Conservation (phyloP, 1,140 invertebrate genomes). For the Drosophila novamexicana region DNA sequence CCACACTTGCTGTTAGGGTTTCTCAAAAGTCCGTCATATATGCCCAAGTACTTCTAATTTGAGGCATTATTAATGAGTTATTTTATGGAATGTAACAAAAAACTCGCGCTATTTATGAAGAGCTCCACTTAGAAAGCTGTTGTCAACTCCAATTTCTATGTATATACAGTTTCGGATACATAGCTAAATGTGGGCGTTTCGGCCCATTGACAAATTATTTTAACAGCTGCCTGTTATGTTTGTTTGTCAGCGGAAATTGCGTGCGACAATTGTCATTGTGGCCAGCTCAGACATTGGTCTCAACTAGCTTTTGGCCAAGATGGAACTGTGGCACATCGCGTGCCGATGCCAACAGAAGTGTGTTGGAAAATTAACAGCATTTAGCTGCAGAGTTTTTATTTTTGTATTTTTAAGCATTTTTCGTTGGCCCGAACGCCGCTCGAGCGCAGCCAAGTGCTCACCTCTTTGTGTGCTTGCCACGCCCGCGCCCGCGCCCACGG, state of each 20-base stretch:
- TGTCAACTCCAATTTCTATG: constrained; percentile 13
- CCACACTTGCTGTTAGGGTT: too few species aligned
- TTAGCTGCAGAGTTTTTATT: constrained; percentile 17
- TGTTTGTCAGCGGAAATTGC: constrained; percentile 17
- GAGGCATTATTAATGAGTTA: constrained; percentile 22
- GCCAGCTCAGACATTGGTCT: not conserved
- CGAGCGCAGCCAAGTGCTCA: constrained; percentile 21
- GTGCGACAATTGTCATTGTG: constrained; percentile 13
- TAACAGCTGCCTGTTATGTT: constrained; percentile 21
- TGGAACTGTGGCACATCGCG: constrained; percentile 41
- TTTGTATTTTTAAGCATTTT: constrained; percentile 4
- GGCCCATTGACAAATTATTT: constrained; percentile 34
- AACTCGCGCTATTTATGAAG: constrained; percentile 9
- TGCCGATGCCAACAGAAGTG: constrained; percentile 27
- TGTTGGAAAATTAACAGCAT: constrained; percentile 42
- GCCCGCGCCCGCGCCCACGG: constrained; percentile 24
- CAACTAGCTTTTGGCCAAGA: constrained; percentile 7
- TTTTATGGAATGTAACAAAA: constrained; percentile 14
- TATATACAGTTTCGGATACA: not conserved
- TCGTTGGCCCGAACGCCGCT: not conserved
- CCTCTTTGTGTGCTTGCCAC: constrained; percentile 52
- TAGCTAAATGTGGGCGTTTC: not conserved
- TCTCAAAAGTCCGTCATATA: not conserved
- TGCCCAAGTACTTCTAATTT: not conserved
- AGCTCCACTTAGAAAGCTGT: not conserved